Percentiles rank a stretch among this genome's conserved stretches.
phyloP scores from a whole-genome alignment of 37 sponge, comb jelly and placozoan genomes.

The Theonella swinhoei region DNA sequence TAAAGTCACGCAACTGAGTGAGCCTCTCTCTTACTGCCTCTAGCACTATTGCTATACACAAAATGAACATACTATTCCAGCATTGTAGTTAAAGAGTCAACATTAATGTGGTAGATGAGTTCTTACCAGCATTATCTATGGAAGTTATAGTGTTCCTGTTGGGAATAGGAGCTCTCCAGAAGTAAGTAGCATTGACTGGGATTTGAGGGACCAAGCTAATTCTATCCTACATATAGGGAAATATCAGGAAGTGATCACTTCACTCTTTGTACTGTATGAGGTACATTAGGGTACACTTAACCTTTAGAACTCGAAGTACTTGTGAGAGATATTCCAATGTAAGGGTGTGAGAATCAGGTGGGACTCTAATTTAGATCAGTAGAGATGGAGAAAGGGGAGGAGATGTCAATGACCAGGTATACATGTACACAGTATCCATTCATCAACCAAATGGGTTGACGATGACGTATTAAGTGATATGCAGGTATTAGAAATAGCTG shows the following conservation, averaged over 20 bases:
- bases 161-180: conserved; percentile 43
- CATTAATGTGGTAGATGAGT: no score
- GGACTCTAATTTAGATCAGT: not conserved
- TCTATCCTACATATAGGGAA: no score
- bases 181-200: conserved; percentile 33
- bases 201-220: conserved; percentile 37
- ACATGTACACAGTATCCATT: no score
- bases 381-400: no score
- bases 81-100: not conserved
- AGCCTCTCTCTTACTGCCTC: not conserved
- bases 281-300: no score
- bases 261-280: no score
- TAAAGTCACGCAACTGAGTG: not conserved
- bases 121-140: conserved; percentile 17
- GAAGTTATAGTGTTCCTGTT: not conserved
- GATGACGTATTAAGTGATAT: no score
- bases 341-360: not conserved
- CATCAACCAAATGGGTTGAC: no score
- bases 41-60: not conserved
- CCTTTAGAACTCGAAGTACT: conserved; percentile 48
- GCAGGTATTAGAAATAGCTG: no score
- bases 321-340: conserved; percentile 11
- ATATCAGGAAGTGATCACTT: no score
- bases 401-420: no score
- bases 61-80: not conserved